phyloP scores from a whole-genome alignment of 2,113 vertebrate genomes.

The Cyprinus carpio region DNA sequence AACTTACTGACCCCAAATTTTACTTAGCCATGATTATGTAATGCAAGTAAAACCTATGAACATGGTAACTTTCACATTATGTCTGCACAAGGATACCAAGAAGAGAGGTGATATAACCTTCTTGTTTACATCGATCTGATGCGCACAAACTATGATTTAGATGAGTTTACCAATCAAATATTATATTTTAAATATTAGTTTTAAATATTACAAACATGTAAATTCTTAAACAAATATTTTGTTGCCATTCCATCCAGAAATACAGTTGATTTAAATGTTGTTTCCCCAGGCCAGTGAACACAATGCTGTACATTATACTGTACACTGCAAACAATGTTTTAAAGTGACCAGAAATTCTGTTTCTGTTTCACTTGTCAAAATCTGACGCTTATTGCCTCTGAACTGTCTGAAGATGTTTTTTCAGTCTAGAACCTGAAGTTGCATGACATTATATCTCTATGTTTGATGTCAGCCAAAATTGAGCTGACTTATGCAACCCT shows the following conservation, averaged over 20 bases:
- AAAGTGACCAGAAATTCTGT: not conserved
- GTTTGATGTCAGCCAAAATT: constrained; percentile 3
- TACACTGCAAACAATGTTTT: not conserved
- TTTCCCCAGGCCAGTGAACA: not conserved
- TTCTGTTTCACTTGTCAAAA: not conserved
- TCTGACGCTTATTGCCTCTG: not conserved
- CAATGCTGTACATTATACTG: not conserved
- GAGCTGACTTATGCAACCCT: not conserved
- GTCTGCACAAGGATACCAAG: not conserved
- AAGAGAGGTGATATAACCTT: not conserved
- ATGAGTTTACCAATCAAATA: not conserved
- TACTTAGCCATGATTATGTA: not conserved
- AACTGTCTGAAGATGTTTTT: constrained; percentile 34
- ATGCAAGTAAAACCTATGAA: not conserved
- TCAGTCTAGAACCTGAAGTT: not conserved
- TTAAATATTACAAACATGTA: not conserved
- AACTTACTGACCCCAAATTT: not conserved
- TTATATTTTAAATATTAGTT: not conserved
- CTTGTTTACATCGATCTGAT: not conserved
- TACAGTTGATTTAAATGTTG: not conserved
- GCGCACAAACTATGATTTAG: too few species aligned
- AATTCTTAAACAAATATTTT: not conserved
- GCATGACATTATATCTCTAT: not conserved
- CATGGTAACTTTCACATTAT: not conserved
- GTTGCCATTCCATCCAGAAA: not conserved